These are phyloP conservation scores for Drosophila elegans DNA, from an alignment of 1,140 invertebrate species.

Conservation along the genomic window DNA sequence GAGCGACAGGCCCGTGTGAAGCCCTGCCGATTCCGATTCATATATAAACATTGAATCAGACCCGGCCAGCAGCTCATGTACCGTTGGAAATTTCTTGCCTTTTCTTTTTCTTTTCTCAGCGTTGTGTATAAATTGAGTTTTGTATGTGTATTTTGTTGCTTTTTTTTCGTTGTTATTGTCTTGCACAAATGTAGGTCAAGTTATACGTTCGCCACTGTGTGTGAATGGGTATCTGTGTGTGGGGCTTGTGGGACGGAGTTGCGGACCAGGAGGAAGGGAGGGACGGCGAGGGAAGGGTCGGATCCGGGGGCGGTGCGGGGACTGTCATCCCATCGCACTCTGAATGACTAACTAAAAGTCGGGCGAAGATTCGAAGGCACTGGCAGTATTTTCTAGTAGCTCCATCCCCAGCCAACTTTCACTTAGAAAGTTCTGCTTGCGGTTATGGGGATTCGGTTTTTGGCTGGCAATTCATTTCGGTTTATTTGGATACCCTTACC, in stretches of 20 bases:
- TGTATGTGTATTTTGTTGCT: slow-evolving; percentile 41
- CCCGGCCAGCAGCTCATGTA: slow-evolving; percentile 52
- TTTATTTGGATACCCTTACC: slow-evolving; percentile 44
- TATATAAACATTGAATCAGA: slow-evolving; percentile 71
- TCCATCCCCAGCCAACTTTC: slow-evolving; percentile 67
- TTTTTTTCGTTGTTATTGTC: slow-evolving; percentile 80
- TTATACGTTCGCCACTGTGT: slow-evolving; percentile 56
- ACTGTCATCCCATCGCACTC: slow-evolving; percentile 34
- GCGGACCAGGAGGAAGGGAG: slow-evolving; percentile 29
- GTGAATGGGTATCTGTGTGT: slow-evolving; percentile 48
- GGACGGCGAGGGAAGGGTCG: slow-evolving; percentile 2
- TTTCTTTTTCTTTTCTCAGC: slow-evolving; percentile 70
- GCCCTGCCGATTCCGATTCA: slow-evolving; percentile 63
- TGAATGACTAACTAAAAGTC: slow-evolving; percentile 53
- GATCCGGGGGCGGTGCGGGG: slow-evolving; percentile 12
- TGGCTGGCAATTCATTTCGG: slow-evolving; percentile 25
- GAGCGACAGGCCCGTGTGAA: slow-evolving; percentile 55
- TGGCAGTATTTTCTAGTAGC: slow-evolving; percentile 76
- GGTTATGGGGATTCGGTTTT: slow-evolving; percentile 55
- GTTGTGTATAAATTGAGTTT: slow-evolving; percentile 57
- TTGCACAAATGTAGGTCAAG: slow-evolving; percentile 80
- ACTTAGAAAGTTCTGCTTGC: slow-evolving; percentile 83
- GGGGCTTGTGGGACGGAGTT: slow-evolving; percentile 57
- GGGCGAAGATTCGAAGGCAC: slow-evolving; percentile 16
- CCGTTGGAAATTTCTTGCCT: slow-evolving; percentile 83